These are phyloP conservation scores for Phyllotreta cruciferae DNA, from an alignment of 2,888 invertebrate species.

Conservation along the genomic window DNA sequence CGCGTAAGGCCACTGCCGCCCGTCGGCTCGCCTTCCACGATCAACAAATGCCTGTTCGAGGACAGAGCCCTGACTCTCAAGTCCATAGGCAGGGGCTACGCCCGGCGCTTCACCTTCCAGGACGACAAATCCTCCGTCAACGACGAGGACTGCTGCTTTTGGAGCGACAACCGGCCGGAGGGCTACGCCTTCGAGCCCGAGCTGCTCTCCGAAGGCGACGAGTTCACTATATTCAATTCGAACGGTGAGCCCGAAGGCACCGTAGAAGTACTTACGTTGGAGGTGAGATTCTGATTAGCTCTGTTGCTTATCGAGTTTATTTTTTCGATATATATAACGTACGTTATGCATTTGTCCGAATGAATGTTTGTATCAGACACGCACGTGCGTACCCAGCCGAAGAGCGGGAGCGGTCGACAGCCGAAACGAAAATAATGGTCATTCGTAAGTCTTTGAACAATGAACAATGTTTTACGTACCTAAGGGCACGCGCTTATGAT, in stretches of 20 bases:
- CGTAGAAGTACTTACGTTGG: constrained; percentile 70
- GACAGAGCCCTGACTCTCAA: constrained; percentile 72
- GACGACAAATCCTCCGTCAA: constrained; percentile 68
- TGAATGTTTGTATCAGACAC: constrained; percentile 43
- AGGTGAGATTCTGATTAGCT: constrained; percentile 66
- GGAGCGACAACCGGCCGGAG: constrained; percentile 77
- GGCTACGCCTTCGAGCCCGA: constrained; percentile 78
- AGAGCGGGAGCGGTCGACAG: constrained; percentile 35
- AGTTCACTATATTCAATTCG: constrained; percentile 75
- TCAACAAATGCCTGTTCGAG: constrained; percentile 66
- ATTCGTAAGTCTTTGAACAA: constrained; percentile 57
- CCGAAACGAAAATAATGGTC: constrained; percentile 40
- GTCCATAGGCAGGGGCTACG: constrained; percentile 77
- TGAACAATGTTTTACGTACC: constrained; percentile 37
- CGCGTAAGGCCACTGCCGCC: constrained; percentile 72
- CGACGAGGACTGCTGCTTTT: constrained; percentile 76
- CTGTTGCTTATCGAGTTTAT: no score
- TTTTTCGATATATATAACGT: constrained; percentile 18
- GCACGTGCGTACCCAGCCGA: constrained; percentile 30
- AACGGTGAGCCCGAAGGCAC: constrained; percentile 73
- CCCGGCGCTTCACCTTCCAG: constrained; percentile 76
- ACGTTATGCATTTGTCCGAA: constrained; percentile 38
- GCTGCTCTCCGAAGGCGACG: constrained; percentile 72
- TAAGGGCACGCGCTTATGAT: constrained; percentile 51
- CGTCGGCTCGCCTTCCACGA: constrained; percentile 47